A percentile compares a stretch with the other conserved stretches of the same genome.
Conservation (phyloP, 2,113 vertebrate species). For the Upupa epops region DNA sequence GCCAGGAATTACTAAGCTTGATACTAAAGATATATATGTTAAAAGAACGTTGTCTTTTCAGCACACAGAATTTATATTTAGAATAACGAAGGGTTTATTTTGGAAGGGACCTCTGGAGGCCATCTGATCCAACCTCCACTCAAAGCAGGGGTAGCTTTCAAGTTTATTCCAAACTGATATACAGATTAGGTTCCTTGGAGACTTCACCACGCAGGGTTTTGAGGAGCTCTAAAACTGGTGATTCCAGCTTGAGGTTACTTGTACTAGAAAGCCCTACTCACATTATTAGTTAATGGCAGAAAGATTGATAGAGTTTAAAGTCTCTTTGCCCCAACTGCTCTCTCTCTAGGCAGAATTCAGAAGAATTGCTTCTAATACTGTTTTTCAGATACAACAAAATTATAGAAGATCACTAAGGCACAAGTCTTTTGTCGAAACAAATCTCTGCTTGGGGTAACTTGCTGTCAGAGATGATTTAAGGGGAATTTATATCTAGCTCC, state of each 20-base stretch:
- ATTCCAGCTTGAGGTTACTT: not conserved
- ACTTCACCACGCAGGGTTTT: not conserved
- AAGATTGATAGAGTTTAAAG: not conserved
- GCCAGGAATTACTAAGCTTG: not conserved
- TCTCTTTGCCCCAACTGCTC: not conserved
- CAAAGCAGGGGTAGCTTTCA: not conserved
- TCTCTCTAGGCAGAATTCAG: not conserved
- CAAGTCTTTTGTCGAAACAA: not conserved
- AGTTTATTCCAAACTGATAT: not conserved
- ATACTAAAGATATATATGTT: not conserved
- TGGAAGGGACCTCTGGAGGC: not conserved
- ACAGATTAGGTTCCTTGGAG: not conserved
- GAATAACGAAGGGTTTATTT: not conserved
- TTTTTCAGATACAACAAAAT: not conserved
- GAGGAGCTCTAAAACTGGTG: not conserved
- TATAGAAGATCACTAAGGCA: not conserved
- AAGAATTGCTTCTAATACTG: not conserved
- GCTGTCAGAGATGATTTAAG: not conserved
- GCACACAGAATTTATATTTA: not conserved
- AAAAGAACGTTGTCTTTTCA: not conserved
- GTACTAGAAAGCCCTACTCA: not conserved
- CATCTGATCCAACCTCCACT: not conserved
- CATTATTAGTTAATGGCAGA: not conserved
- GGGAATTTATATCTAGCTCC: not conserved
- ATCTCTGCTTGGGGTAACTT: not conserved